Conservation (phyloP, 2,888 invertebrate genomes). For the Drosophila affinis region DNA sequence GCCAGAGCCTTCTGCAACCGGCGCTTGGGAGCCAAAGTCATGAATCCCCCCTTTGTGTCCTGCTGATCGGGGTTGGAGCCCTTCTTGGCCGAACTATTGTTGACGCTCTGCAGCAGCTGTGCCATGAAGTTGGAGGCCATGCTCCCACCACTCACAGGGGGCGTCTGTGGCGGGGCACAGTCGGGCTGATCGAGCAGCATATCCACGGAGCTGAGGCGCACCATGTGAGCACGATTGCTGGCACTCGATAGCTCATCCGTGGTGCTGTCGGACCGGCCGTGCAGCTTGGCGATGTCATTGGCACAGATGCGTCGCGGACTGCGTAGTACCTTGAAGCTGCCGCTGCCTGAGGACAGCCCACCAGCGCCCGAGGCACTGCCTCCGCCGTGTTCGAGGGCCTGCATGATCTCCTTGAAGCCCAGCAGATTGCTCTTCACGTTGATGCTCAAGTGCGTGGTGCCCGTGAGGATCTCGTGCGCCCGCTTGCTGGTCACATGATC, state of each 20-base stretch:
- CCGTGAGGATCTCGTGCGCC: slow-evolving; percentile 95
- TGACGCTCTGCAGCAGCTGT: slow-evolving; percentile 84
- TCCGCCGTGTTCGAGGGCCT: slow-evolving; percentile 83
- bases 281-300: slow-evolving; percentile 88
- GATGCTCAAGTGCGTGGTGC: slow-evolving; percentile 97
- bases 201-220: slow-evolving; percentile 90
- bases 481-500: slow-evolving; percentile 95
- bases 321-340: slow-evolving; percentile 69
- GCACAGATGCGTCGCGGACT: slow-evolving; percentile 83
- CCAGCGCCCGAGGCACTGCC: slow-evolving; percentile 45
- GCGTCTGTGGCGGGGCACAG: slow-evolving; percentile 81
- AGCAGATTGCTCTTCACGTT: slow-evolving; percentile 98
- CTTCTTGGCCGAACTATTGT: slow-evolving; percentile 77
- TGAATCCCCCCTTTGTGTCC: slow-evolving; percentile 88
- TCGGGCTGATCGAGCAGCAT: slow-evolving; percentile 84
- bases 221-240: slow-evolving; percentile 80
- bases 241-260: slow-evolving; percentile 65
- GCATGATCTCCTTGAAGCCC: slow-evolving; percentile 89
- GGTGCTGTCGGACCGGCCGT: slow-evolving; percentile 83
- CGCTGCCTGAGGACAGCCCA: slow-evolving; percentile 37
- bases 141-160: slow-evolving; percentile 59
- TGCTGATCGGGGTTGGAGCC: slow-evolving; percentile 30
- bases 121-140: slow-evolving; percentile 84
- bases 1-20: slow-evolving; percentile 93
- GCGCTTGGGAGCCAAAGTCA: slow-evolving; percentile 93